These are phyloP conservation scores for Plectus sambesii DNA, from an alignment of 1,140 invertebrate species.

Conservation along the genomic window DNA sequence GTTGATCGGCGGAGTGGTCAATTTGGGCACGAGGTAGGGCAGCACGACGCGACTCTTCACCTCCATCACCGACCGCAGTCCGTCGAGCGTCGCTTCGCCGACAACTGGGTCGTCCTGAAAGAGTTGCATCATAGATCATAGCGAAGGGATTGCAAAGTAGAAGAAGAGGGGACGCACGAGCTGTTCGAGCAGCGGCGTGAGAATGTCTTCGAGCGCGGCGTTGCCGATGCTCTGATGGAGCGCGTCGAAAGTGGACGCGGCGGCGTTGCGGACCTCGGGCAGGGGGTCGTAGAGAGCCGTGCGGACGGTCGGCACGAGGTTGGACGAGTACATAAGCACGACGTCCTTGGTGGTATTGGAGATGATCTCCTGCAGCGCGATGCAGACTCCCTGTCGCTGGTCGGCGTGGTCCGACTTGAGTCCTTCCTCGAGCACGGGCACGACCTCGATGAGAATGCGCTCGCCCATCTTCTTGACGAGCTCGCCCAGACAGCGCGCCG, in stretches of 20 bases:
- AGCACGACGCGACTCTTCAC: conserved; percentile 87
- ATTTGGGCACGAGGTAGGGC: conserved; percentile 80
- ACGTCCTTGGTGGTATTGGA: conserved; percentile 86
- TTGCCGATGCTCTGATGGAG: conserved; percentile 84
- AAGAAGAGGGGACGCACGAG: conserved; percentile 50
- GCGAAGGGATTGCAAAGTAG: conserved; percentile 11
- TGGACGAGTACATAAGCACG: conserved; percentile 82
- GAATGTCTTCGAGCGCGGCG: conserved; percentile 88
- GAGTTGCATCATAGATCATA: conserved; percentile 4
- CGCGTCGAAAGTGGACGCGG: conserved; percentile 89
- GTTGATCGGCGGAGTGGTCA: conserved; percentile 60
- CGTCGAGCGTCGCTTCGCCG: conserved; percentile 77
- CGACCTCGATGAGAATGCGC: conserved; percentile 89
- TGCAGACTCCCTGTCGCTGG: conserved; percentile 92
- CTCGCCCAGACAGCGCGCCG: conserved; percentile 87
- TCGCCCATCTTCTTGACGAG: conserved; percentile 93
- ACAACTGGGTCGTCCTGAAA: conserved; percentile 60
- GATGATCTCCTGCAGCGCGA: conserved; percentile 95
- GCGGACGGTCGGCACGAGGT: conserved; percentile 72
- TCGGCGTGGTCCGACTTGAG: conserved; percentile 77
- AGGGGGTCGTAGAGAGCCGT: conserved; percentile 24
- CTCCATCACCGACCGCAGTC: conserved; percentile 85
- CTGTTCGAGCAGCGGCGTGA: conserved; percentile 74
- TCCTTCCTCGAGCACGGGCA: conserved; percentile 86
- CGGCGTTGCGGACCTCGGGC: conserved; percentile 68